phyloP scores from a whole-genome alignment of 2,888 invertebrate genomes.

The Scelioninae gen. 2 region DNA sequence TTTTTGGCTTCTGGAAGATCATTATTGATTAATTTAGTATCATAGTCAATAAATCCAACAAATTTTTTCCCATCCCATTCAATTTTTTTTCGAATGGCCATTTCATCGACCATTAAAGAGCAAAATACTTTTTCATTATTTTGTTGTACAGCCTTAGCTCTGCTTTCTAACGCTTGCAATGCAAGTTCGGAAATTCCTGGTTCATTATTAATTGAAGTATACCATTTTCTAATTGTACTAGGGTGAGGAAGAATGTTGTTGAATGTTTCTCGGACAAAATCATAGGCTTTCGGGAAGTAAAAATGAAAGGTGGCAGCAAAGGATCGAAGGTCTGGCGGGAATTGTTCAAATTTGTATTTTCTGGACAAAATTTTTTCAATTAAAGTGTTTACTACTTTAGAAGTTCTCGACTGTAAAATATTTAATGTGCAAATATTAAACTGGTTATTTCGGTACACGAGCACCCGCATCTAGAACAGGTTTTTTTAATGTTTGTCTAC shows the following conservation, averaged over 20 bases:
- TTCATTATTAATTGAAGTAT: constrained; percentile 4
- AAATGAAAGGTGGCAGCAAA: constrained; percentile 21
- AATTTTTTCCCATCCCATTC: constrained; percentile 24
- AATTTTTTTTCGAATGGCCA: constrained; percentile 10
- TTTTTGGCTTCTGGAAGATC: constrained; percentile 39
- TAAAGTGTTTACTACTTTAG: no score
- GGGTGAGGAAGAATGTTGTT: constrained; percentile 7
- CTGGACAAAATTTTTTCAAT: no score
- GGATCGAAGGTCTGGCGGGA: no score
- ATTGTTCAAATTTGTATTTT: no score
- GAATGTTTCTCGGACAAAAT: constrained; percentile 2
- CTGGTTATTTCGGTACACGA: no score
- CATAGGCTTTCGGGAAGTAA: constrained; percentile 18
- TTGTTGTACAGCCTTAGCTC: neutral
- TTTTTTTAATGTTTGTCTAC: no score
- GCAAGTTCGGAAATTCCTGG: constrained; percentile 8
- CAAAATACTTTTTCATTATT: constrained; percentile 9
- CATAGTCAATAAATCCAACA: constrained; percentile 60
- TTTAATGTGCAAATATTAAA: no score
- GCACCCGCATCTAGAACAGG: no score
- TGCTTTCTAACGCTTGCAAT: constrained; percentile 10
- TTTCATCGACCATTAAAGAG: constrained; percentile 30
- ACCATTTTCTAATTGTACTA: constrained; percentile 13
- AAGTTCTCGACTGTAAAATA: no score
- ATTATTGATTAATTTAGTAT: constrained; percentile 24